These are phyloP conservation scores for Ormyrus pomaceus DNA, from an alignment of 2,888 invertebrate genomes.

Conservation along the genomic window DNA sequence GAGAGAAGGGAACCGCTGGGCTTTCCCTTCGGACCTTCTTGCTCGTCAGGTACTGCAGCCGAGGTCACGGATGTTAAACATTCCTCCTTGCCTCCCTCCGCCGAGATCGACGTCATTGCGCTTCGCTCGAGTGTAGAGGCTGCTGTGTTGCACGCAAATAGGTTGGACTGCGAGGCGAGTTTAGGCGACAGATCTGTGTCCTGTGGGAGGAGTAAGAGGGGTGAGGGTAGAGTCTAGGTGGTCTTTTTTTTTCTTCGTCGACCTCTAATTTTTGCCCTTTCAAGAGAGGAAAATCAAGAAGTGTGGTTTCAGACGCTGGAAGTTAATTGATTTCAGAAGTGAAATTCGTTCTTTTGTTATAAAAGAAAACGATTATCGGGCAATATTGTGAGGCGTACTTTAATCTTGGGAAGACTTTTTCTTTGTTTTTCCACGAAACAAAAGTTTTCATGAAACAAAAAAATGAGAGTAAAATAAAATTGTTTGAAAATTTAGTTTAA, in stretches of 20 bases:
- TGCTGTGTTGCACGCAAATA: background rate
- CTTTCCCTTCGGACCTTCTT: conserved; percentile 41
- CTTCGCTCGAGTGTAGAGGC: background rate
- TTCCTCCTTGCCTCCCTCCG: conserved; percentile 3
- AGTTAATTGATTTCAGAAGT: too few relatives aligned
- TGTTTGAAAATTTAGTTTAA: too few relatives aligned
- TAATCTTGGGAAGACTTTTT: too few relatives aligned
- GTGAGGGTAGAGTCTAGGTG: background rate
- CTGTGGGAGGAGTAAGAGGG: background rate
- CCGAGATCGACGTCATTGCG: background rate
- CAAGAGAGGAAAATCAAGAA: too few relatives aligned
- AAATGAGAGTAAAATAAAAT: too few relatives aligned
- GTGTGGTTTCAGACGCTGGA: too few relatives aligned
- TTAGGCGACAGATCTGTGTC: background rate
- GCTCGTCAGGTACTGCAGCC: conserved; percentile 16
- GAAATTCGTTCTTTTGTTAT: too few relatives aligned
- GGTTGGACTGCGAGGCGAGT: background rate
- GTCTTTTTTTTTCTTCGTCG: background rate
- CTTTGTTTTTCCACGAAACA: too few relatives aligned
- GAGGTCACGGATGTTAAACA: conserved; percentile 34
- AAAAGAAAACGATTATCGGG: too few relatives aligned
- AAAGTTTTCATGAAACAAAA: too few relatives aligned
- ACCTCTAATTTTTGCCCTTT: too few relatives aligned
- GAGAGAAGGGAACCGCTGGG: background rate
- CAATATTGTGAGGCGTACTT: too few relatives aligned